Evolutionary conservation across 2,113 vertebrate genomes (phyloP).

Genomic region (Rhinopithecus roxellana): DNA sequence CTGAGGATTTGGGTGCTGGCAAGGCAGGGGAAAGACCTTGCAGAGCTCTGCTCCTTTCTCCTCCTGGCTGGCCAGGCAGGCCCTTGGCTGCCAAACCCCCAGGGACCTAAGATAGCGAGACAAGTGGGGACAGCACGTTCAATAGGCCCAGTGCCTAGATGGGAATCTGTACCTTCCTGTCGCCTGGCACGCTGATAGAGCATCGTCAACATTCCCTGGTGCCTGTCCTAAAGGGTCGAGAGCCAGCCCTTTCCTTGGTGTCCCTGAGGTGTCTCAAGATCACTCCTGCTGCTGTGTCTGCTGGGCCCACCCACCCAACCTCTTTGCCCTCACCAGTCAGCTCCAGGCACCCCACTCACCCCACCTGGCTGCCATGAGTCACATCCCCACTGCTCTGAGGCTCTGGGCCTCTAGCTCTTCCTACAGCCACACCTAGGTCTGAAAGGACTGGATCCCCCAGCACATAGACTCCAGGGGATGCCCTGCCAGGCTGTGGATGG

Average conservation of each 20-base stretch:
- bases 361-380: not conserved
- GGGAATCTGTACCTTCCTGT: not conserved
- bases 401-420: not conserved
- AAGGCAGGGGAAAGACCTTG: not conserved
- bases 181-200: not conserved
- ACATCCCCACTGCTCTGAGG: not conserved
- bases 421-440: not conserved
- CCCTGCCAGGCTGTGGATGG: not conserved
- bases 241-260: not conserved
- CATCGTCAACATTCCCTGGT: accelerated
- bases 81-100: not conserved
- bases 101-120: not conserved
- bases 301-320: not conserved
- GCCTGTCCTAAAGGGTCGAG: not conserved
- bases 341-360: too few relatives aligned
- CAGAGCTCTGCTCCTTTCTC: not conserved
- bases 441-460: not conserved
- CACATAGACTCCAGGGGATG: not conserved
- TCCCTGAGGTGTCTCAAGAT: not conserved
- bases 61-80: not conserved
- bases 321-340: not conserved
- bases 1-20: conserved; percentile 41
- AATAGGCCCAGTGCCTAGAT: too few relatives aligned
- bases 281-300: not conserved
- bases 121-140: not conserved